A percentile compares a stretch with the other conserved stretches of the same genome.
Evolutionary conservation across 2,797 vertebrate genomes (phyloP).

Genomic region (Epinephelus coioides): DNA sequence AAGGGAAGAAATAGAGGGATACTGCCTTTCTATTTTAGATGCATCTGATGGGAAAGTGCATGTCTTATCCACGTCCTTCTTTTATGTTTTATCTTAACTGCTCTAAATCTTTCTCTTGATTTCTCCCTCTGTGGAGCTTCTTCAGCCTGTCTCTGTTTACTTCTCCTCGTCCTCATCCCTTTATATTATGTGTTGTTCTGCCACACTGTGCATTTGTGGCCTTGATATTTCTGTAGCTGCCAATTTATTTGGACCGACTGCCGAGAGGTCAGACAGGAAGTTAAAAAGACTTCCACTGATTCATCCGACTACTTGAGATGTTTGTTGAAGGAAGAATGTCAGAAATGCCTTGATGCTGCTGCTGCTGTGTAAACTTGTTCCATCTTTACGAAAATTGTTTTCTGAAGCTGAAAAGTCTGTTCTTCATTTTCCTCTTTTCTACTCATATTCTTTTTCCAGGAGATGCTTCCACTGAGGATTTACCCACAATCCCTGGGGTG

Average conservation of each 20-base stretch:
- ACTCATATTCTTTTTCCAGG: conserved; percentile 45
- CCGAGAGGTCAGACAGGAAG: conserved; percentile 28
- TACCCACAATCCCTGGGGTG: conserved; percentile 54
- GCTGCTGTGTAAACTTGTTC: conserved; percentile 6
- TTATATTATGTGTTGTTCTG: conserved; percentile 16
- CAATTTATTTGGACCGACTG: conserved; percentile 13
- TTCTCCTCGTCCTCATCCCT: conserved; percentile 15
- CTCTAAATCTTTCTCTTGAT: conserved; percentile 9
- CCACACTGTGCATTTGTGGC: conserved; percentile 37
- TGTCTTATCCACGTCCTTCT: conserved; percentile 3
- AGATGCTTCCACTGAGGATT: conserved; percentile 45
- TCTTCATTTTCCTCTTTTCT: conserved; percentile 24
- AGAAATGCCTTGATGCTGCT: conserved; percentile 24
- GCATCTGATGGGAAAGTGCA: conserved; percentile 36
- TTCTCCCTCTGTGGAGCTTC: neutral
- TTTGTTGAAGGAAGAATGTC: conserved; percentile 18
- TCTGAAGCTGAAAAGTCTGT: conserved; percentile 23
- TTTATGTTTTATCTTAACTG: conserved; percentile 14
- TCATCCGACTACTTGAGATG: conserved; percentile 20
- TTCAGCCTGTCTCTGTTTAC: conserved; percentile 2
- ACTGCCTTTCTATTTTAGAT: conserved; percentile 52
- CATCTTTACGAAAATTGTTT: conserved; percentile 30
- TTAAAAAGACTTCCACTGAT: conserved; percentile 17
- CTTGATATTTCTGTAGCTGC: conserved; percentile 31
- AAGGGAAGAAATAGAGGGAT: conserved; percentile 21